Percentiles rank a stretch among this genome's conserved stretches.
Conservation (phyloP, 1,140 invertebrate genomes). For the Drosophila baimaii region DNA sequence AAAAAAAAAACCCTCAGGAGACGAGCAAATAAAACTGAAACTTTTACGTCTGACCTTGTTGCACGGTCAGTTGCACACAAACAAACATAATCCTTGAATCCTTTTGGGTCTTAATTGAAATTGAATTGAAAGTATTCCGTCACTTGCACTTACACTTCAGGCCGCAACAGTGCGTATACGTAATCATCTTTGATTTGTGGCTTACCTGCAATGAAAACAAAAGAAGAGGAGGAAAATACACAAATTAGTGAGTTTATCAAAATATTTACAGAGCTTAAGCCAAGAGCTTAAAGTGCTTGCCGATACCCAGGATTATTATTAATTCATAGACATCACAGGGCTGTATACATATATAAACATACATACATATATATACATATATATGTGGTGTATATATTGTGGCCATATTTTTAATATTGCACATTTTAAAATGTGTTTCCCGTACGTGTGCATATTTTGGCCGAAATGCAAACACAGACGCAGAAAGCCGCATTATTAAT, state of each 20-base stretch:
- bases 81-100: slow-evolving; percentile 32
- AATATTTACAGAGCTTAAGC: slow-evolving; percentile 15
- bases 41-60: slow-evolving; percentile 67
- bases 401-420: slow-evolving; percentile 28
- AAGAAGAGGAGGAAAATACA: background rate
- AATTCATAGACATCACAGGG: slow-evolving; percentile 37
- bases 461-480: slow-evolving; percentile 30
- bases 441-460: slow-evolving; percentile 30
- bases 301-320: slow-evolving; percentile 30
- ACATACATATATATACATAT: background rate
- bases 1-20: slow-evolving; percentile 8
- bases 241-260: slow-evolving; percentile 4
- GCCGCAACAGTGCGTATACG: slow-evolving; percentile 23
- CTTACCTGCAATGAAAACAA: slow-evolving; percentile 60
- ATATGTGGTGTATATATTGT: slow-evolving; percentile 15
- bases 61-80: slow-evolving; percentile 53
- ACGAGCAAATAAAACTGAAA: slow-evolving; percentile 46
- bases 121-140: slow-evolving; percentile 33
- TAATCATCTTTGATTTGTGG: slow-evolving; percentile 36
- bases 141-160: slow-evolving; percentile 63
- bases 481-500: slow-evolving; percentile 43
- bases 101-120: slow-evolving; percentile 59
- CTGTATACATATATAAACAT: background rate
- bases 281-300: slow-evolving; percentile 1
- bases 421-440: slow-evolving; percentile 36